Base-by-base conservation (phyloP, 1,140 invertebrate species). In the Drosophila murphyi region DNA sequence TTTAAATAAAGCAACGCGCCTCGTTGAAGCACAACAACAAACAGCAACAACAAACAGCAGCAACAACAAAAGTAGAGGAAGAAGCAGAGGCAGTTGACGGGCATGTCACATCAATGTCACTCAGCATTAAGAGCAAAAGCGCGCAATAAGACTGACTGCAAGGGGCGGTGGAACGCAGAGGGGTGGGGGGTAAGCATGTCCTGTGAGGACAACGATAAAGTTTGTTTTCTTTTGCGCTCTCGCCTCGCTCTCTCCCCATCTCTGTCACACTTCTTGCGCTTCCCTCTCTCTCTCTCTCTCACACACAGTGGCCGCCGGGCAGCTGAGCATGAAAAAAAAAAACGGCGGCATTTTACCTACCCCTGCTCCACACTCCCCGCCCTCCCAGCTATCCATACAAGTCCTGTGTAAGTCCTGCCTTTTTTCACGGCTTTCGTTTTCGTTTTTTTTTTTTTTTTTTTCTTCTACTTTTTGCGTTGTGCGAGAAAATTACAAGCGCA, bases 21-120 rank as follows among this genome's bases (percentile, higher is more conserved):
- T 54, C 43, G 54, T 62, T 45, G 48, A 50, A 45, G 70, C 34
- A 31, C 12, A 7, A 47, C 2, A 41, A 3, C 39, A 41, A 41
- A 41, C 39, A 41, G 8, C 2, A n/a, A 39, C 5, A 8, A 39
- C 2, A 4, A 41, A 20, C 20, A 20, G 50, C 34, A 35, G 5
- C 5, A 28, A 20, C 20, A 20, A 20, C 1, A 20, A 20, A 20
- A 41, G 37, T 8, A 29, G 56, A 2, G 8, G 39, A 12, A 59
- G 39, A 28, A 8, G 62, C 12, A 50, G 65, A 37, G 48, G 65
- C 65, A 76, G 76, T 60, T 87, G 83, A 87, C 85, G 83, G 72
- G 80, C 83, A 83, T 87, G 83, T 87, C 82, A 87, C 82, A 87
- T 87, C 82, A 87, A 88, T 87, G 82, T 87, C 83, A 87, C 83